Percentiles rank a stretch among this genome's conserved stretches.
Evolutionary conservation across 2,797 vertebrate genomes (phyloP).

Genomic region (Macropodus opercularis): DNA sequence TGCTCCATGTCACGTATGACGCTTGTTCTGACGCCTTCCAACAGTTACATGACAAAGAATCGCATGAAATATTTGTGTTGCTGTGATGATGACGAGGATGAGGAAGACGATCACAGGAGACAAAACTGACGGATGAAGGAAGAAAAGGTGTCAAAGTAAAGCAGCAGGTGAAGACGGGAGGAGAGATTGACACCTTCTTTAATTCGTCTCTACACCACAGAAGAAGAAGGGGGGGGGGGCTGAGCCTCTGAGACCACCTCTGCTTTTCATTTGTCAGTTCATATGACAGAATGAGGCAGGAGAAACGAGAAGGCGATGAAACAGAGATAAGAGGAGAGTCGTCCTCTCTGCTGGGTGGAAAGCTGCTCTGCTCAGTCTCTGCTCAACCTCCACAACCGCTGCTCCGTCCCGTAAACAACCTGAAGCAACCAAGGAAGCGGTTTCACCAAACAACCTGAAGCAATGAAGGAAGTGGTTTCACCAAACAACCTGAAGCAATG

Average conservation of each 20-base stretch:
- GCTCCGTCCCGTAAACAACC: too few relatives aligned
- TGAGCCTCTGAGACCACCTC: slow-evolving; percentile 7
- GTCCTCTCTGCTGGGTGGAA: slow-evolving; percentile 25
- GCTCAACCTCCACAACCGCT: too few relatives aligned
- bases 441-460: too few relatives aligned
- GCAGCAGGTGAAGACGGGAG: neutral
- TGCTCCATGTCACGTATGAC: too few relatives aligned
- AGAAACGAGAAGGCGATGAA: slow-evolving; percentile 32
- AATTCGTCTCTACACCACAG: neutral
- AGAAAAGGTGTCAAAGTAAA: neutral
- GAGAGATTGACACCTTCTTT: neutral
- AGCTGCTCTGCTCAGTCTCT: too few relatives aligned
- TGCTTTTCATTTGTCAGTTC: slow-evolving; percentile 33
- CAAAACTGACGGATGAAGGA: neutral
- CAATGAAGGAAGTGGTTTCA: too few relatives aligned
- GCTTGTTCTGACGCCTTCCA: too few relatives aligned
- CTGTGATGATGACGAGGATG: neutral
- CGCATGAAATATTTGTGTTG: too few relatives aligned
- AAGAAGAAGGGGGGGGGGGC: neutral
- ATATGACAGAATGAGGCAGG: slow-evolving; percentile 32
- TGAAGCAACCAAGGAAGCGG: too few relatives aligned
- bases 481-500: too few relatives aligned
- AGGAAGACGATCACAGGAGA: neutral
- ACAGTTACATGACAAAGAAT: too few relatives aligned
- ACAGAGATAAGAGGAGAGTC: slow-evolving; percentile 17